Evolutionary conservation across 2,113 vertebrate genomes (phyloP).

Genomic region (Lycaon pictus): DNA sequence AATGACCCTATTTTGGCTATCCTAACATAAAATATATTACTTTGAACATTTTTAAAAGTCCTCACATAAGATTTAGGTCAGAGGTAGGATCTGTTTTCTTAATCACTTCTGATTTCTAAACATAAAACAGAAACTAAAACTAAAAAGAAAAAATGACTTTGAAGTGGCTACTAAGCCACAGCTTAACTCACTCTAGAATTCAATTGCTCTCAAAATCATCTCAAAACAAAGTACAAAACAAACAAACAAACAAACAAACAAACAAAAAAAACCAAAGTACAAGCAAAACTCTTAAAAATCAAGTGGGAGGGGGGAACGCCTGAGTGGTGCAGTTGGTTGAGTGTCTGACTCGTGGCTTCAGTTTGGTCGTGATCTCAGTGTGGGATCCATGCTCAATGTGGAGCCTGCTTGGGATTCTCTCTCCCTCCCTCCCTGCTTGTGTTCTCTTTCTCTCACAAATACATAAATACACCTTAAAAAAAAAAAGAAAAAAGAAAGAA

Average conservation of each 20-base stretch:
- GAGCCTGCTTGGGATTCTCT: neutral
- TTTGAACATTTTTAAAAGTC: neutral
- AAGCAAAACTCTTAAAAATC: neutral
- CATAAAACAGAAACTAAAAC: conserved; percentile 39
- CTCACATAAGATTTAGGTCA: conserved; percentile 28
- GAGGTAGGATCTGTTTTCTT: neutral
- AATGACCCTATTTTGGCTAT: neutral
- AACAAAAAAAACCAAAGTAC: too few relatives aligned
- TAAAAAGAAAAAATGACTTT: conserved; percentile 33
- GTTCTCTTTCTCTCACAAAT: neutral
- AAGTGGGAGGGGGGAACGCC: neutral
- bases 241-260: too few relatives aligned
- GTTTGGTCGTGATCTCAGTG: neutral
- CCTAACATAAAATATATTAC: neutral
- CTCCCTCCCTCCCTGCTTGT: neutral
- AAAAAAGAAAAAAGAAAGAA: neutral
- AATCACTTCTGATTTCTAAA: conserved; percentile 48
- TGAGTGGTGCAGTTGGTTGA: neutral
- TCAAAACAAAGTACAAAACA: conserved; percentile 25
- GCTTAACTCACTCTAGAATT: neutral
- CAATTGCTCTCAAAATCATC: neutral
- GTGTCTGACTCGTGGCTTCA: neutral
- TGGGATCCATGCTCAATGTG: neutral
- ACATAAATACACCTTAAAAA: neutral
- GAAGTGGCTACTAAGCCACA: neutral